A percentile compares a stretch with the other conserved stretches of the same genome.
Conservation (phyloP, 2,113 vertebrate genomes). For the Baryphthengus martii region DNA sequence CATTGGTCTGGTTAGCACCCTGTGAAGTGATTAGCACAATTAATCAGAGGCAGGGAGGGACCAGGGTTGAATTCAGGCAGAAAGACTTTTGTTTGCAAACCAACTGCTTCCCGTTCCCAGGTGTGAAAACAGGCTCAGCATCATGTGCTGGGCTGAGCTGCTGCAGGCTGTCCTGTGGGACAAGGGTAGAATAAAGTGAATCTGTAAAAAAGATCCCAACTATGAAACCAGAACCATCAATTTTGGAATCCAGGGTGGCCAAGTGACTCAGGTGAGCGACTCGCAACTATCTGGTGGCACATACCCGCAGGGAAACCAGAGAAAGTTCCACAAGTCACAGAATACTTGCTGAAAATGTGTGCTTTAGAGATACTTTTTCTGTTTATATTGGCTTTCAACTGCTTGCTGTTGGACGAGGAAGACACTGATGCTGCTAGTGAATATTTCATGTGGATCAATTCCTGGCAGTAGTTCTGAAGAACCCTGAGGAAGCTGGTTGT, state of each 20-base stretch:
- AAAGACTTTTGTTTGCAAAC: neutral
- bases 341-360: neutral
- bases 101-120: neutral
- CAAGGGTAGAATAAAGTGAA: neutral
- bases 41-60: neutral
- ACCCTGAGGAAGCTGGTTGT: neutral
- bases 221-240: neutral
- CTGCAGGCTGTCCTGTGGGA: neutral
- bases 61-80: neutral
- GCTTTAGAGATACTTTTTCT: neutral
- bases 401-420: neutral
- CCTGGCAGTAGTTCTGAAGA: neutral
- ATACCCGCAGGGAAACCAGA: fast-evolving
- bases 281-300: fast-evolving
- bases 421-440: neutral
- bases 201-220: neutral
- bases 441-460: neutral
- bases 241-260: neutral
- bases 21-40: conserved; percentile 45
- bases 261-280: fast-evolving
- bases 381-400: neutral
- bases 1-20: conserved; percentile 45
- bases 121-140: neutral
- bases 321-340: neutral
- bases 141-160: neutral